Conservation (phyloP, 2,888 invertebrate species). For the Lutraria lutraria region DNA sequence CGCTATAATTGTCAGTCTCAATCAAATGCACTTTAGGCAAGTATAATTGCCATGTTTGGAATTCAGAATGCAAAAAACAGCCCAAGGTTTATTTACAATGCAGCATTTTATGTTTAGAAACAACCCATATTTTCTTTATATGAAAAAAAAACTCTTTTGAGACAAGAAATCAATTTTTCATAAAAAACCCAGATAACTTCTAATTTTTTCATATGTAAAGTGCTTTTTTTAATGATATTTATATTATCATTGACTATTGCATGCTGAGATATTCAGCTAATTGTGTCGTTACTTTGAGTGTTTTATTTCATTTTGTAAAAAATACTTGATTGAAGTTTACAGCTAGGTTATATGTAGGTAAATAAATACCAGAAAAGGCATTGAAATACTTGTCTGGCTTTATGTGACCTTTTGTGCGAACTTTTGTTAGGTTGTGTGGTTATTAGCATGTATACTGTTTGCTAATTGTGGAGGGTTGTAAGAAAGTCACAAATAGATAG, state of each 20-base stretch:
- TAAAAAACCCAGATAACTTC: not conserved
- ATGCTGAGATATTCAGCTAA: not conserved
- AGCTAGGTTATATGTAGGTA: not conserved
- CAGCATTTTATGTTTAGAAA: constrained; percentile 29
- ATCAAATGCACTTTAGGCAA: constrained; percentile 22
- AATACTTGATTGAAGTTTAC: not conserved
- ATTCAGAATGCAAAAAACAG: constrained; percentile 23
- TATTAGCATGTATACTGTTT: not conserved
- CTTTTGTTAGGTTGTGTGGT: not conserved
- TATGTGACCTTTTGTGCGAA: not conserved
- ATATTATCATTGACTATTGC: not conserved
- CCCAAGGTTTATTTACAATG: constrained; percentile 35
- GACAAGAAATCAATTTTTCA: not conserved
- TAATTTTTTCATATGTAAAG: not conserved
- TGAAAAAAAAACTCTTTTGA: not conserved
- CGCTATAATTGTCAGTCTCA: not conserved
- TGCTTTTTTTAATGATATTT: not conserved
- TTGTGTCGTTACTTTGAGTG: not conserved
- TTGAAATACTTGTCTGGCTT: constrained; percentile 24
- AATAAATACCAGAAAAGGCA: not conserved
- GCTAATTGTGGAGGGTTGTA: not conserved
- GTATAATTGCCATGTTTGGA: constrained; percentile 22
- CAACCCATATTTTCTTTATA: constrained; percentile 9
- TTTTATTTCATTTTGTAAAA: not conserved
- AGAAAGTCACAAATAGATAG: not conserved